A percentile compares a stretch with the other conserved stretches of the same genome.
phyloP scores from a whole-genome alignment of 2,113 vertebrate genomes.

The Paralichthys olivaceus region DNA sequence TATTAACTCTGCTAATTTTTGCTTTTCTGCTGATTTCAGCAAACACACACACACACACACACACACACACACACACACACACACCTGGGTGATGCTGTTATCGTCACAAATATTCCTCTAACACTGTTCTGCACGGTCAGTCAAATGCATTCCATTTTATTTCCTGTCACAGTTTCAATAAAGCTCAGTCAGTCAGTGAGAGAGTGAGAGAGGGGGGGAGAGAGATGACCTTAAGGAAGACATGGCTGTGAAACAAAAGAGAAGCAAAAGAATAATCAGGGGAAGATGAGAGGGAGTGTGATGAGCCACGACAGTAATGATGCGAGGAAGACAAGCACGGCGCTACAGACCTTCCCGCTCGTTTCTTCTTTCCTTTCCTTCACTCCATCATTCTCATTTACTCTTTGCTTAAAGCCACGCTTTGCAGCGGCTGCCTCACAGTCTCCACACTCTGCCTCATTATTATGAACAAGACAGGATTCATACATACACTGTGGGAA shows the following conservation, averaged over 20 bases:
- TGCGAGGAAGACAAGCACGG: slow-evolving; percentile 11
- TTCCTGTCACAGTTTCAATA: slow-evolving; percentile 25
- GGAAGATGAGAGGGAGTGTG: not conserved
- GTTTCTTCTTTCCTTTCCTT: not conserved
- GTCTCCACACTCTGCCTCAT: not conserved
- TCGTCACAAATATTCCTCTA: not conserved
- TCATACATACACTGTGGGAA: not conserved
- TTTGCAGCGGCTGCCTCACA: not conserved
- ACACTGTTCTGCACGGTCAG: slow-evolving; percentile 13
- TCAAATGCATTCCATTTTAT: slow-evolving; percentile 22
- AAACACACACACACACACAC: not conserved
- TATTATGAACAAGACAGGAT: not conserved
- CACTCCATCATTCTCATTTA: slow-evolving; percentile 5
- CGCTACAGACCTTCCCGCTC: not conserved
- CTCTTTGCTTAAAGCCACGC: slow-evolving; percentile 1
- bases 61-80: not conserved
- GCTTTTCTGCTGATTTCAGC: slow-evolving; percentile 3
- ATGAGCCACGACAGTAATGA: not conserved
- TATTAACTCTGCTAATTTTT: not conserved
- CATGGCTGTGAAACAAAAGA: slow-evolving; percentile 13
- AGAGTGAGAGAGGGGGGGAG: not conserved
- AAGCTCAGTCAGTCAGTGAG: not conserved
- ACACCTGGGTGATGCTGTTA: not conserved
- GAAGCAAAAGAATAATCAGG: slow-evolving; percentile 4
- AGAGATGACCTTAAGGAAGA: not conserved